These are phyloP conservation scores for Callipepla californica DNA, from an alignment of 2,113 vertebrate genomes.

Conservation along the genomic window DNA sequence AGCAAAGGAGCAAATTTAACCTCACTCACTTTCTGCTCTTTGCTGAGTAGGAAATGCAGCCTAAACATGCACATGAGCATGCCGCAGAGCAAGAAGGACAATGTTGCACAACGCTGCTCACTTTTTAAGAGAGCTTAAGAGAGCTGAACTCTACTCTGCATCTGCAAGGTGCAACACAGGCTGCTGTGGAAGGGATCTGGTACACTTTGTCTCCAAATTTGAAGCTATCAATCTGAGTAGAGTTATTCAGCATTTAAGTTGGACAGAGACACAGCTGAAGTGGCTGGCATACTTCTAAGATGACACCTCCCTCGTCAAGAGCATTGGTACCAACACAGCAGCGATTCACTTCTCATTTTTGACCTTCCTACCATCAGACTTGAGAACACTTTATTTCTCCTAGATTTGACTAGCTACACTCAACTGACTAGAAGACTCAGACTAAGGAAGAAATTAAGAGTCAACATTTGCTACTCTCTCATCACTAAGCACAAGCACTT, in stretches of 20 bases:
- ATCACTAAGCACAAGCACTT: neutral
- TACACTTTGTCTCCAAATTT: neutral
- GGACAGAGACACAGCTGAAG: neutral
- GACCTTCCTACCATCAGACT: neutral
- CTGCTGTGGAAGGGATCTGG: neutral
- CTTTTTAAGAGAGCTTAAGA: too few species aligned
- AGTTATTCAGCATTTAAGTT: neutral
- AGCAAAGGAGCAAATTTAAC: neutral
- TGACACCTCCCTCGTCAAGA: neutral
- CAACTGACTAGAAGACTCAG: neutral
- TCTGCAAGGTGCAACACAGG: neutral
- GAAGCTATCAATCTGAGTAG: neutral
- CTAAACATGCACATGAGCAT: neutral
- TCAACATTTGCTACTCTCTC: neutral
- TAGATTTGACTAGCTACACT: neutral
- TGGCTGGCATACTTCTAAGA: fast-evolving
- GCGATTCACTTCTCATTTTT: neutral
- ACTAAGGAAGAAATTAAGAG: neutral
- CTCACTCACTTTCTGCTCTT: neutral
- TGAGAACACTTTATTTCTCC: neutral
- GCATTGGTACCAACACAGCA: neutral
- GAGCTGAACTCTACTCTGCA: neutral
- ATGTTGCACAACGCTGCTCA: neutral
- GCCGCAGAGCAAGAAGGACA: too few species aligned
- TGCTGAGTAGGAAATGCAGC: neutral